A percentile compares a stretch with the other conserved stretches of the same genome.
Conservation (phyloP, 1,140 invertebrate species). For the Pseudomyrmex flavicornis region DNA sequence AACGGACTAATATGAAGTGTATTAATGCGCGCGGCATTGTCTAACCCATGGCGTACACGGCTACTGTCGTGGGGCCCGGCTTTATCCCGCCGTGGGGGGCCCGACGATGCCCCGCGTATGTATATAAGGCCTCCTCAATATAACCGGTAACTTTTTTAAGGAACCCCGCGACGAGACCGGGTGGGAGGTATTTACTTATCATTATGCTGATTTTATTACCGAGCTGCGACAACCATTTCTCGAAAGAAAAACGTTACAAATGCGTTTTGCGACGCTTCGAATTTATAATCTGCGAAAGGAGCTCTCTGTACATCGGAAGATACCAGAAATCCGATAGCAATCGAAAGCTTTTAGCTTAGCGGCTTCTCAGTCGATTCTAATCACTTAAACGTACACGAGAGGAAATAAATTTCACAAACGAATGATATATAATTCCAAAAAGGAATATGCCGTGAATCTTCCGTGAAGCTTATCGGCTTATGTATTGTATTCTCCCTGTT, state of each 20-base stretch:
- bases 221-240: constrained; percentile 24
- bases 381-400: constrained; percentile 1
- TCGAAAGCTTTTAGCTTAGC: constrained; percentile 25
- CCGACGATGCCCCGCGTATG: constrained; percentile 72
- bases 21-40: constrained; percentile 85
- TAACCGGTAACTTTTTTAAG: constrained; percentile 78
- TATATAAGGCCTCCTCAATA: constrained; percentile 73
- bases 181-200: constrained; percentile 57
- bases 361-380: neutral
- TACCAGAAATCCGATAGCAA: constrained; percentile 13
- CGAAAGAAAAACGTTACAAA: constrained; percentile 43
- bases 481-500: neutral
- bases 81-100: constrained; percentile 83
- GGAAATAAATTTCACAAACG: constrained; percentile 18
- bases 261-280: constrained; percentile 30
- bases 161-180: constrained; percentile 63
- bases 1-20: constrained; percentile 85
- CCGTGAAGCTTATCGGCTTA: neutral
- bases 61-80: constrained; percentile 83
- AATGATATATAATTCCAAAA: constrained; percentile 17
- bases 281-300: constrained; percentile 22
- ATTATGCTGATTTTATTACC: constrained; percentile 61
- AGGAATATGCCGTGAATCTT: neutral
- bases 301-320: neutral
- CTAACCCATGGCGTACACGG: constrained; percentile 83